A percentile compares a stretch with the other conserved stretches of the same genome.
These are phyloP conservation scores for Parelbella ahira DNA, from an alignment of 2,888 invertebrate species.

Conservation along the genomic window DNA sequence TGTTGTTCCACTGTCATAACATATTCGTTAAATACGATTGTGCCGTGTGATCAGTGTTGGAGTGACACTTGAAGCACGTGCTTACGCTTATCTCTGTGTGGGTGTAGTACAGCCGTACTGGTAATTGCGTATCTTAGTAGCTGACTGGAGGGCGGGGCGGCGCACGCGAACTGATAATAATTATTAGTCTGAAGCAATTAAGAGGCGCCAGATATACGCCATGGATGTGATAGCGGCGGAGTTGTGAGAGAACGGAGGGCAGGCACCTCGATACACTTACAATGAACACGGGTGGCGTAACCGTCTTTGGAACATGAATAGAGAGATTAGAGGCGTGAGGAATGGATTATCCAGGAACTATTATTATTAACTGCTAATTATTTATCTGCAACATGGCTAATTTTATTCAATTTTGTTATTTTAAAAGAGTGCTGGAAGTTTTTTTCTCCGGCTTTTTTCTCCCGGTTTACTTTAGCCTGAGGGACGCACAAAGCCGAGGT, in stretches of 20 bases:
- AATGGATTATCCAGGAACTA: too few species aligned
- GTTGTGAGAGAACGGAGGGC: slow-evolving; percentile 36
- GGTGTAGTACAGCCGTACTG: slow-evolving; percentile 29
- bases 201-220: slow-evolving; percentile 75
- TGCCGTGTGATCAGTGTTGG: slow-evolving; percentile 38
- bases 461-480: too few species aligned
- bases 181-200: slow-evolving; percentile 74
- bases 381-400: too few species aligned
- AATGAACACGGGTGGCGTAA: slow-evolving; percentile 3
- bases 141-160: slow-evolving; percentile 41
- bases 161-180: slow-evolving; percentile 73
- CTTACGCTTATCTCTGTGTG: slow-evolving; percentile 33
- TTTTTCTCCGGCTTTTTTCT: too few species aligned
- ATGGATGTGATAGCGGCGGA: slow-evolving; percentile 52
- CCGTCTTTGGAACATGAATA: background rate
- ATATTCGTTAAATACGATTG: background rate
- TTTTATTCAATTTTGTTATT: too few species aligned
- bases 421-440: too few species aligned
- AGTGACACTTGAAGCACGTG: slow-evolving; percentile 49
- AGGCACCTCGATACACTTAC: slow-evolving; percentile 23
- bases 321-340: background rate
- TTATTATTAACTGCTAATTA: too few species aligned
- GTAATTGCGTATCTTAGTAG: slow-evolving; percentile 54
- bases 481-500: too few species aligned
- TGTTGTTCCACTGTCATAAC: background rate